phyloP scores from a whole-genome alignment of 2,888 invertebrate species.

The Aromia moschata region DNA sequence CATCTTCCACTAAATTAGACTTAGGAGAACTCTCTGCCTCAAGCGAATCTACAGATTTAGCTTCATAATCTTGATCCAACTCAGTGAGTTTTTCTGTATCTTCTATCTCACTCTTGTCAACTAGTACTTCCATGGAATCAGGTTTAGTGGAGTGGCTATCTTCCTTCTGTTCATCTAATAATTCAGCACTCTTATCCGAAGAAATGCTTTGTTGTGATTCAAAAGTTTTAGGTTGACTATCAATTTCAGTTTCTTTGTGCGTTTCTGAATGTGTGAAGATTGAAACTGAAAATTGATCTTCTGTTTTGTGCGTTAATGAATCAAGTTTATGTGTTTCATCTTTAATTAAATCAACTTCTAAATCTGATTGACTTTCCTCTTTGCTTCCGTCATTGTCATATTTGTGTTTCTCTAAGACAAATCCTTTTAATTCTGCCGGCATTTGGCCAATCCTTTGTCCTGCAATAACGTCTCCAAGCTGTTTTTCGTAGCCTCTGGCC shows the following conservation, averaged over 20 bases:
- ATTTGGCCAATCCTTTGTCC: conserved; percentile 39
- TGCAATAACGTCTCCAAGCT: conserved; percentile 45
- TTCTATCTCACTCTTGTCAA: conserved; percentile 66
- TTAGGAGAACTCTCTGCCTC: conserved; percentile 52
- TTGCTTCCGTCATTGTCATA: background rate
- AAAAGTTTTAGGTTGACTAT: conserved; percentile 48
- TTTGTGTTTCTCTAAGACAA: conserved; percentile 28
- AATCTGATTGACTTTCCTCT: background rate
- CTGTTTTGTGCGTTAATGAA: conserved; percentile 40
- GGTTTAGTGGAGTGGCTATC: conserved; percentile 58
- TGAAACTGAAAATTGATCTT: conserved; percentile 44
- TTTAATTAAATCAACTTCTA: conserved; percentile 37
- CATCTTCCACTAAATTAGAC: conserved; percentile 45
- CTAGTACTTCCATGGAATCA: conserved; percentile 64
- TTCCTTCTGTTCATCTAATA: conserved; percentile 37
- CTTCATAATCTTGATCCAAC: conserved; percentile 61
- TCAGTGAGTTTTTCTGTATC: conserved; percentile 64
- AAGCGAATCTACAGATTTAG: conserved; percentile 55
- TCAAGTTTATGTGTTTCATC: conserved; percentile 44
- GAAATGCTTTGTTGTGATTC: conserved; percentile 57
- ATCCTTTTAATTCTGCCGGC: conserved; percentile 33
- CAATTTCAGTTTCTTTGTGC: conserved; percentile 52
- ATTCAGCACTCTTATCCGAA: conserved; percentile 46
- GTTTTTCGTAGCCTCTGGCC: conserved; percentile 48
- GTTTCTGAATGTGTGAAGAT: conserved; percentile 41